Evolutionary conservation across 2,113 vertebrate genomes (phyloP).

Genomic region (Oryzias melastigma): DNA sequence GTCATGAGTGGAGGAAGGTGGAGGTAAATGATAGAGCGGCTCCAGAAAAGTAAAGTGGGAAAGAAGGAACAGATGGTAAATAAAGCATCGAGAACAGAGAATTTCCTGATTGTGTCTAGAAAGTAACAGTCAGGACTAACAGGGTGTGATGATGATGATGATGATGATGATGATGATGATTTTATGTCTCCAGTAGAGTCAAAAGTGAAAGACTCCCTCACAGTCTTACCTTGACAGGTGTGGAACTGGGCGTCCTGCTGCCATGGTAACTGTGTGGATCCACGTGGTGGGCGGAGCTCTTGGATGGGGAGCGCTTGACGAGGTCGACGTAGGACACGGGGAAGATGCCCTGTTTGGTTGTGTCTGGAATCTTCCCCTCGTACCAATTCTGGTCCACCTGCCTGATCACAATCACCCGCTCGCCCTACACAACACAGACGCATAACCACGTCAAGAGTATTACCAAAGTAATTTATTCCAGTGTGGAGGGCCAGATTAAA

Average conservation of each 20-base stretch:
- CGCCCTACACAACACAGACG: constrained; percentile 80
- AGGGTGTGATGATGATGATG: not conserved
- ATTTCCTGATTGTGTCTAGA: not conserved
- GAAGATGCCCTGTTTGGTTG: constrained; percentile 95
- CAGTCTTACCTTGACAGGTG: constrained; percentile 84
- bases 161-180: not conserved
- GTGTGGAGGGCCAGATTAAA: too few relatives aligned
- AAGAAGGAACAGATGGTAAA: constrained; percentile 51
- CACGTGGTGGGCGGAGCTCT: constrained; percentile 80
- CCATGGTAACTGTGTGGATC: constrained; percentile 84
- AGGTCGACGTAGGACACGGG: constrained; percentile 95
- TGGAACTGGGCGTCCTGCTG: constrained; percentile 82
- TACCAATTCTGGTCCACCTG: constrained; percentile 98
- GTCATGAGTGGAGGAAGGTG: constrained; percentile 52
- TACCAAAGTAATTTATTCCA: too few relatives aligned
- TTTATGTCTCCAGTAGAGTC: not conserved
- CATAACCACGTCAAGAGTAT: constrained; percentile 6
- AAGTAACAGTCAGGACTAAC: not conserved
- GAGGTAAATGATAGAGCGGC: constrained; percentile 72
- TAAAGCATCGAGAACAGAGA: constrained; percentile 32
- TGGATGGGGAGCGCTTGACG: constrained; percentile 83
- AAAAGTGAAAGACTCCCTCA: not conserved
- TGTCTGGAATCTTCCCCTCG: constrained; percentile 93
- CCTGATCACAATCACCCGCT: constrained; percentile 88
- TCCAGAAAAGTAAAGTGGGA: constrained; percentile 57